Evolutionary conservation across 2,888 invertebrate species (phyloP).

Genomic region (Camponotus fellah): DNA sequence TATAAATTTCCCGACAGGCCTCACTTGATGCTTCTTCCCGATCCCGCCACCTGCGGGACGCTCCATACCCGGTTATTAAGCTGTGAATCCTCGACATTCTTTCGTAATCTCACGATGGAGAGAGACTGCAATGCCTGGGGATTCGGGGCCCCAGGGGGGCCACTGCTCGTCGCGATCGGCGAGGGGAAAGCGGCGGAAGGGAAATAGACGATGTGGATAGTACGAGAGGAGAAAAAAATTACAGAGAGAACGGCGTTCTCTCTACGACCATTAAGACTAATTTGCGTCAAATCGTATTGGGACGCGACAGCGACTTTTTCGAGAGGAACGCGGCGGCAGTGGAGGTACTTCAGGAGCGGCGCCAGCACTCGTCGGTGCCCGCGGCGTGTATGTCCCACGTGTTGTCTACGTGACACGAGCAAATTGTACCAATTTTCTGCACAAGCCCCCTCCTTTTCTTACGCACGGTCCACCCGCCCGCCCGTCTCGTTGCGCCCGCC

Average conservation of each 20-base stretch:
- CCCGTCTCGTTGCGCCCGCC: slow-evolving; percentile 7
- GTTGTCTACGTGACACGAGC: slow-evolving; percentile 76
- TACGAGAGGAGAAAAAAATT: slow-evolving; percentile 22
- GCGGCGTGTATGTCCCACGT: slow-evolving; percentile 63
- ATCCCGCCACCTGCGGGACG: slow-evolving; percentile 63
- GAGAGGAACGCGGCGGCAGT: slow-evolving; percentile 53
- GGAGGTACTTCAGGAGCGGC: slow-evolving; percentile 63
- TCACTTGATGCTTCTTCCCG: slow-evolving; percentile 15
- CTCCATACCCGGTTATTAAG: slow-evolving; percentile 70
- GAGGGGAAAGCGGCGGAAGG: not conserved
- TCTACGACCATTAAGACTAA: slow-evolving; percentile 80
- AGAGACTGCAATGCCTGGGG: slow-evolving; percentile 59
- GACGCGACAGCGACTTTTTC: slow-evolving; percentile 66
- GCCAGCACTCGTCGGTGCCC: slow-evolving; percentile 58
- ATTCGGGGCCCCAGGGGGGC: slow-evolving; percentile 66
- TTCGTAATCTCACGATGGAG: slow-evolving; percentile 68
- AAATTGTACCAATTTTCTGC: slow-evolving; percentile 81
- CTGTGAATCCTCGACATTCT: slow-evolving; percentile 73
- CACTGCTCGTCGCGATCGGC: slow-evolving; percentile 49
- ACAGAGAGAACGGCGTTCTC: slow-evolving; percentile 40
- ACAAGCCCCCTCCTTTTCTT: slow-evolving; percentile 68
- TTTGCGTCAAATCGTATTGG: slow-evolving; percentile 81
- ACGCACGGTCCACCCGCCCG: slow-evolving; percentile 35
- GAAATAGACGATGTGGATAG: slow-evolving; percentile 17
- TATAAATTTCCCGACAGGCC: slow-evolving; percentile 2